Evolutionary conservation across 2,113 vertebrate genomes (phyloP).

Genomic region (Zeus faber): DNA sequence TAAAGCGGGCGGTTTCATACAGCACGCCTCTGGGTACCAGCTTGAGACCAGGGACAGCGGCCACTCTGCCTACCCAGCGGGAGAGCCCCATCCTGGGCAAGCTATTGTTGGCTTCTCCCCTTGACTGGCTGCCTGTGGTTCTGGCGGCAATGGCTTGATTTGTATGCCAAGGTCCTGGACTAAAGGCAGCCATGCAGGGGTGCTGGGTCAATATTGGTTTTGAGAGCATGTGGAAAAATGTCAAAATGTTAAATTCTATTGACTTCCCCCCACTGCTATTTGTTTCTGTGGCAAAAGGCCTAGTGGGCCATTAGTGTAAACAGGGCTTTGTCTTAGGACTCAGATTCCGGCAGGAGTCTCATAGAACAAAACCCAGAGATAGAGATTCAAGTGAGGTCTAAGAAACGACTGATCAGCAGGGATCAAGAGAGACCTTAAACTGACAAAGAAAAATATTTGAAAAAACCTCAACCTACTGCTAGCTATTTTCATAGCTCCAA

Average conservation of each 20-base stretch:
- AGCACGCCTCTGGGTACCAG: slow-evolving; percentile 65
- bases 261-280: slow-evolving; percentile 71
- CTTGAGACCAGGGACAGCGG: slow-evolving; percentile 69
- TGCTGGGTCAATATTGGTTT: slow-evolving; percentile 81
- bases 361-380: slow-evolving; percentile 65
- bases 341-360: slow-evolving; percentile 71
- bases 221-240: slow-evolving; percentile 78
- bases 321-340: slow-evolving; percentile 81
- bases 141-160: slow-evolving; percentile 69
- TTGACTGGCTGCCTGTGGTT: slow-evolving; percentile 66
- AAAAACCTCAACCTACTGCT: too few species aligned
- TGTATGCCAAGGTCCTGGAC: slow-evolving; percentile 75
- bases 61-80: slow-evolving; percentile 53
- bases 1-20: slow-evolving; percentile 67
- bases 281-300: slow-evolving; percentile 75
- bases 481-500: too few species aligned
- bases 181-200: slow-evolving; percentile 76
- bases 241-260: slow-evolving; percentile 79
- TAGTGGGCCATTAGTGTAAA: slow-evolving; percentile 82
- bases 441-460: slow-evolving; percentile 45
- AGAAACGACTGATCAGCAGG: slow-evolving; percentile 59
- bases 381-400: slow-evolving; percentile 65
- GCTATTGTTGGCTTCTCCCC: slow-evolving; percentile 70
- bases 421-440: slow-evolving; percentile 57
- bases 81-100: slow-evolving; percentile 67